Conservation (phyloP, 2,797 vertebrate species). For the Galaxias olidus region DNA sequence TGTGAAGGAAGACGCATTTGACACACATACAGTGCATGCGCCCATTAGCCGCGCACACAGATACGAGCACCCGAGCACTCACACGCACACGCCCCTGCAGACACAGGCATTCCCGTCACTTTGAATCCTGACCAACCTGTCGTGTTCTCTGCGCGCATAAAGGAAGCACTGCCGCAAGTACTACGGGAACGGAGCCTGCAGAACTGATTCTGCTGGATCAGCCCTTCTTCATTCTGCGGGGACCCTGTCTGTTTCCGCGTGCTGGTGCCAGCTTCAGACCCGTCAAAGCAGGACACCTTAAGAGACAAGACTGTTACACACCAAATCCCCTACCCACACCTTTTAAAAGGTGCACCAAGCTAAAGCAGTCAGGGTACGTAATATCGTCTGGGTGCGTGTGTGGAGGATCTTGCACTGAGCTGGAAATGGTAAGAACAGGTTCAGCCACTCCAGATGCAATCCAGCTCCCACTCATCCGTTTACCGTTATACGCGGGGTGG, state of each 20-base stretch:
- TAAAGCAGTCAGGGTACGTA: background rate
- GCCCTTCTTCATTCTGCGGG: constrained; percentile 11
- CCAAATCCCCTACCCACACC: constrained; percentile 49
- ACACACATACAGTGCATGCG: background rate
- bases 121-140: background rate
- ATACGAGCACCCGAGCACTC: background rate
- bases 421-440: too few relatives aligned
- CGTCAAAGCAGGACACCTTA: background rate
- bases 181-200: too few relatives aligned
- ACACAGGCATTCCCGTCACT: constrained; percentile 5
- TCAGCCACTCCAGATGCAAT: too few relatives aligned
- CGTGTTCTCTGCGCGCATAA: too few relatives aligned
- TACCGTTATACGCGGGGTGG: too few relatives aligned
- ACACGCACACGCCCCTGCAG: background rate
- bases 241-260: constrained; percentile 8
- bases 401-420: too few relatives aligned
- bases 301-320: constrained; percentile 25
- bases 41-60: background rate
- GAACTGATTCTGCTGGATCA: background rate
- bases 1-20: constrained; percentile 9
- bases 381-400: too few relatives aligned
- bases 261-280: too few relatives aligned
- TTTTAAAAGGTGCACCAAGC: constrained; percentile 37
- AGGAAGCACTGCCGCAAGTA: too few relatives aligned
- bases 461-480: too few relatives aligned